Conservation (phyloP, 2,888 invertebrate genomes). For the Periphyllus acericola region DNA sequence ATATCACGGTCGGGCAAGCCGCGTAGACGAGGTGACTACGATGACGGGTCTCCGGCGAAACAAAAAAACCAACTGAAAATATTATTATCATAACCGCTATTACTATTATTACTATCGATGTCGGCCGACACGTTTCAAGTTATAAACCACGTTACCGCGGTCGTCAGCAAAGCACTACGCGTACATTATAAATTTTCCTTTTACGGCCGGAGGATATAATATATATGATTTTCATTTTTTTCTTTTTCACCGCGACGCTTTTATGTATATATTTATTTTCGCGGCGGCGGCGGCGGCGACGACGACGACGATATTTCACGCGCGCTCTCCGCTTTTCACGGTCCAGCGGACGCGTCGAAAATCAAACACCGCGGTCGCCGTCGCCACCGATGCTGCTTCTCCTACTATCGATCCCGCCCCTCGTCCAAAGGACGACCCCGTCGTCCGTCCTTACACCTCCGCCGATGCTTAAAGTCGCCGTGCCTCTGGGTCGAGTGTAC, state of each 20-base stretch:
- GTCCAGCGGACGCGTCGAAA: not conserved
- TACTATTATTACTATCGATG: not conserved
- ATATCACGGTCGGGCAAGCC: conserved; percentile 39
- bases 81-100: not conserved
- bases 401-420: not conserved
- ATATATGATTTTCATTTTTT: not conserved
- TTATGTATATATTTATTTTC: not conserved
- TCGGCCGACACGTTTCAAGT: not conserved
- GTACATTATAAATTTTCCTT: too few species aligned
- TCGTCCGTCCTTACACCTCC: too few species aligned
- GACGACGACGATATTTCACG: not conserved
- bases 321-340: not conserved
- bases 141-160: not conserved
- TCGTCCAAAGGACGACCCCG: too few species aligned
- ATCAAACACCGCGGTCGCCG: not conserved
- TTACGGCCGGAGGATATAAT: too few species aligned
- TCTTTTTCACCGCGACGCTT: not conserved
- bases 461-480: too few species aligned
- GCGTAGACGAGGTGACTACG: not conserved
- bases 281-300: not conserved
- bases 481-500: too few species aligned
- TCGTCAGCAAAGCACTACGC: not conserved
- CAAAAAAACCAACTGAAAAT: conserved; percentile 2
- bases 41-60: not conserved
- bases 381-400: not conserved